Percentiles rank a stretch among this genome's conserved stretches.
These are phyloP conservation scores for Nomada ruficornis DNA, from an alignment of 2,888 invertebrate genomes.

Conservation along the genomic window DNA sequence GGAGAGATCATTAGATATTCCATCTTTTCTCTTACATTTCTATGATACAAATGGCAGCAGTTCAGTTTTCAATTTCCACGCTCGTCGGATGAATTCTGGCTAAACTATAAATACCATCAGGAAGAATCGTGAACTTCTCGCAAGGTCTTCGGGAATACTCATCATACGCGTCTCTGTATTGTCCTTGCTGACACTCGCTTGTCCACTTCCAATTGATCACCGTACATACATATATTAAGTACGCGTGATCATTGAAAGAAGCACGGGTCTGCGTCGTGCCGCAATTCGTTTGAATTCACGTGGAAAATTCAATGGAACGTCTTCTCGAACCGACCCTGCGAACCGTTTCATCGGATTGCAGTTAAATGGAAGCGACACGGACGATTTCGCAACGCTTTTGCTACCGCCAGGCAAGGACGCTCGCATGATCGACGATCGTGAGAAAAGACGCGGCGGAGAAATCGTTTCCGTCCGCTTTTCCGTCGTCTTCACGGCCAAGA, in stretches of 20 bases:
- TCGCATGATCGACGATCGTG: conserved; percentile 42
- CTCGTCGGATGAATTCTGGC: background rate
- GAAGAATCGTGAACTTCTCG: conserved; percentile 14
- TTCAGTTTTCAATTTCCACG: background rate
- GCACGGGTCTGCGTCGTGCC: conserved; percentile 43
- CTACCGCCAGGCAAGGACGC: conserved; percentile 24
- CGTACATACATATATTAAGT: conserved; percentile 21
- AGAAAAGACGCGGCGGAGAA: conserved; percentile 38
- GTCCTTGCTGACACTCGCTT: conserved; percentile 17
- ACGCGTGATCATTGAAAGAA: conserved; percentile 45
- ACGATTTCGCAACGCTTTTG: conserved; percentile 28
- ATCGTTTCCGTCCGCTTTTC: conserved; percentile 47
- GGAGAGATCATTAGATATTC: background rate
- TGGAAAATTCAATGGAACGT: conserved; percentile 50
- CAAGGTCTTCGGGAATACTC: background rate
- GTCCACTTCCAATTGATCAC: conserved; percentile 53
- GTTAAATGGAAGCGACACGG: conserved; percentile 47
- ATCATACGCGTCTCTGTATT: background rate
- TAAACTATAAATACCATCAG: conserved; percentile 22
- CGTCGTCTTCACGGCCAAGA: conserved; percentile 17
- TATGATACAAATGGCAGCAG: background rate
- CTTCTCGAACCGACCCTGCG: conserved; percentile 33
- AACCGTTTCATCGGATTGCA: conserved; percentile 38
- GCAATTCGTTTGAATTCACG: conserved; percentile 56
- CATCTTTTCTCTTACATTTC: background rate